phyloP scores from a whole-genome alignment of 2,113 vertebrate genomes.

The Uropsilus gracilis region DNA sequence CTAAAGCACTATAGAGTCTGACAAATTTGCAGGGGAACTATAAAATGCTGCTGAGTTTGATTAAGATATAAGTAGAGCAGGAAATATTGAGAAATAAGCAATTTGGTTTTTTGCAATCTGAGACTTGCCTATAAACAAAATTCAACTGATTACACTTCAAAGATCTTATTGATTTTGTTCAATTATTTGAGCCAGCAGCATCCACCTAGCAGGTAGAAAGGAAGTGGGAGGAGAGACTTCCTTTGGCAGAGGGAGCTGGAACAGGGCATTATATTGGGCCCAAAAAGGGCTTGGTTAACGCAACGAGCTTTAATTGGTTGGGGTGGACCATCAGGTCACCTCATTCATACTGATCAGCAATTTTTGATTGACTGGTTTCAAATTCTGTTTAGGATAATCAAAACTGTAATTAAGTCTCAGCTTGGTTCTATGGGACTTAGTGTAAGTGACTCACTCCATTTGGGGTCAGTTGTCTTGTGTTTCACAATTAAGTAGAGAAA shows the following conservation, averaged over 20 bases:
- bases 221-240: background rate
- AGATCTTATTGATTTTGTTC: background rate
- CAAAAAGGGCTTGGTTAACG: background rate
- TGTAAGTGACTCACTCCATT: background rate
- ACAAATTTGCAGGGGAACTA: background rate
- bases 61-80: background rate
- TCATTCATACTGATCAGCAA: background rate
- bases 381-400: background rate
- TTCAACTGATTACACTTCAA: background rate
- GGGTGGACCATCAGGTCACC: no score
- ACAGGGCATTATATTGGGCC: background rate
- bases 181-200: background rate
- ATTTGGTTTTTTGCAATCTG: background rate
- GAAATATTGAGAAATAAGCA: background rate
- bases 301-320: no score
- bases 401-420: background rate
- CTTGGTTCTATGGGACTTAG: background rate
- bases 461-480: background rate
- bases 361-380: no score
- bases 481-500: background rate
- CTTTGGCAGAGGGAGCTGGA: background rate
- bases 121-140: background rate
- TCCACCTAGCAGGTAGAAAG: background rate
- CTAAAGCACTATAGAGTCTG: background rate
- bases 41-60: background rate